A percentile compares a stretch with the other conserved stretches of the same genome.
These are phyloP conservation scores for Portevinia maculata DNA, from an alignment of 2,888 invertebrate genomes.

Conservation along the genomic window DNA sequence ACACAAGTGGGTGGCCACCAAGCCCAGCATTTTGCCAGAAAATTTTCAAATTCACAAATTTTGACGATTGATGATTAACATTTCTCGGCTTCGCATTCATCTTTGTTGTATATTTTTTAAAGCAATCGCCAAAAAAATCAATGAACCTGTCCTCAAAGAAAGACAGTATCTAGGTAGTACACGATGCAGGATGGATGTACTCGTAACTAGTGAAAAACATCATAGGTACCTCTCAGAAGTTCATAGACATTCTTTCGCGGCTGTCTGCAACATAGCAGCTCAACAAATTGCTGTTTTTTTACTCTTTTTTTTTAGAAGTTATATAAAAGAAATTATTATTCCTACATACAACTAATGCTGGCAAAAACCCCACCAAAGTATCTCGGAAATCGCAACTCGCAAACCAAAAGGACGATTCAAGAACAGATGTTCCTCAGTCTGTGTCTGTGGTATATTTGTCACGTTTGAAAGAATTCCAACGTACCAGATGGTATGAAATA, in stretches of 20 bases:
- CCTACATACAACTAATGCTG: conserved; percentile 42
- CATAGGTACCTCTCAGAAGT: conserved; percentile 26
- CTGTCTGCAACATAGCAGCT: conserved; percentile 40
- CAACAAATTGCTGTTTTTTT: conserved; percentile 17
- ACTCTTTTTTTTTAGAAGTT: not conserved
- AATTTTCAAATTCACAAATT: conserved; percentile 51
- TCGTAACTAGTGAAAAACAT: not conserved
- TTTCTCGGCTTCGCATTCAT: conserved; percentile 50
- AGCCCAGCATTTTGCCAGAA: not conserved
- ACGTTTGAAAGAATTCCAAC: conserved; percentile 73
- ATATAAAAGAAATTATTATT: conserved; percentile 46
- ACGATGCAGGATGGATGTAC: conserved; percentile 3
- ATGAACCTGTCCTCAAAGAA: conserved; percentile 48
- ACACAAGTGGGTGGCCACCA: not conserved
- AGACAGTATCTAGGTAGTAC: conserved; percentile 4
- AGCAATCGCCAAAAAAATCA: conserved; percentile 57
- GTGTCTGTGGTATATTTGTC: conserved; percentile 74
- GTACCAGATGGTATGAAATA: conserved; percentile 72
- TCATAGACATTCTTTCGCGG: conserved; percentile 39
- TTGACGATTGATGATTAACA: conserved; percentile 65
- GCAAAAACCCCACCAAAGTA: conserved; percentile 51
- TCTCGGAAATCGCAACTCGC: conserved; percentile 17
- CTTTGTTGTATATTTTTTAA: conserved; percentile 47
- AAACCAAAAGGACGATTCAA: conserved; percentile 61
- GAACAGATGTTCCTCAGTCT: conserved; percentile 71